Evolutionary conservation across 2,113 vertebrate species (phyloP).

Genomic region (Cottus gobio): DNA sequence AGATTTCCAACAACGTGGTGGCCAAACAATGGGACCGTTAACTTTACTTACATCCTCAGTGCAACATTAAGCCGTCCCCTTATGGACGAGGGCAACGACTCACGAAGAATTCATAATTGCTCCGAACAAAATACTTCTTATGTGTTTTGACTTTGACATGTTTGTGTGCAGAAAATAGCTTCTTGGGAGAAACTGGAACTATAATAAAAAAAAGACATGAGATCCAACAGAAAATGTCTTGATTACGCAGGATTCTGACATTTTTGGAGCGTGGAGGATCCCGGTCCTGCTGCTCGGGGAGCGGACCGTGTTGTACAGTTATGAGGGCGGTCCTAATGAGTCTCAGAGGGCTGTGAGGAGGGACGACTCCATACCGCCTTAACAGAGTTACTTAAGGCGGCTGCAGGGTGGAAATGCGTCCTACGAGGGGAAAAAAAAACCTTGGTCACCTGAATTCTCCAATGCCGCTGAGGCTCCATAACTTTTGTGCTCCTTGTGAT

Average conservation of each 20-base stretch:
- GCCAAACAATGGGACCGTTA: background rate
- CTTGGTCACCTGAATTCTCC: conserved; percentile 15
- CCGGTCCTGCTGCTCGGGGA: conserved; percentile 37
- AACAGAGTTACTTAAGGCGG: conserved; percentile 43
- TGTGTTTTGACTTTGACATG: conserved; percentile 18
- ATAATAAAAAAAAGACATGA: conserved; percentile 18
- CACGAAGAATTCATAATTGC: conserved; percentile 37
- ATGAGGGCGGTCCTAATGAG: conserved; percentile 65
- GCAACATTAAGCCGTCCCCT: conserved; percentile 34
- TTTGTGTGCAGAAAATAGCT: conserved; percentile 18
- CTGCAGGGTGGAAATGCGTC: conserved; percentile 40
- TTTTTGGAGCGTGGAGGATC: conserved; percentile 38
- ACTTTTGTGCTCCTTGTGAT: background rate
- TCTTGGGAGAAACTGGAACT: conserved; percentile 5
- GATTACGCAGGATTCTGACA: conserved; percentile 47
- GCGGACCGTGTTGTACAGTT: conserved; percentile 59
- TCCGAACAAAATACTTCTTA: conserved; percentile 3
- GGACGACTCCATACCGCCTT: conserved; percentile 34
- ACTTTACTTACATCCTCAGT: conserved; percentile 10
- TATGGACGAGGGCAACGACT: conserved; percentile 35
- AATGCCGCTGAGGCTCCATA: conserved; percentile 6
- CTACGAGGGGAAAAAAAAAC: conserved; percentile 9
- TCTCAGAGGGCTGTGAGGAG: conserved; percentile 51
- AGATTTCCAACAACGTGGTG: background rate
- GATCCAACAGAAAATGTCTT: conserved; percentile 48